These are phyloP conservation scores for Toxotes jaculatrix DNA, from an alignment of 2,113 vertebrate species.

Conservation along the genomic window DNA sequence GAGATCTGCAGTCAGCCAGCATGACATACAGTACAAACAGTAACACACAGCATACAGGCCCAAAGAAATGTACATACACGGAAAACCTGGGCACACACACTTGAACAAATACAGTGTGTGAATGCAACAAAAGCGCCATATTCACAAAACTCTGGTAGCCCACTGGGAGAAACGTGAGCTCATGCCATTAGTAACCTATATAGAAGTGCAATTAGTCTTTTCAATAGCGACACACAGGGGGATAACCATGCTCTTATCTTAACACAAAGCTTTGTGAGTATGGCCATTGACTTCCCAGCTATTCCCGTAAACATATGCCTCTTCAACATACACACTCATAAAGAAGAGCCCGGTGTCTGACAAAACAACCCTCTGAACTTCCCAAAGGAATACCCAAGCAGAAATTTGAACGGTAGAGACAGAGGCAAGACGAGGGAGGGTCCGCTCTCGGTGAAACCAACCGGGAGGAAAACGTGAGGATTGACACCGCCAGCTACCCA, in stretches of 20 bases:
- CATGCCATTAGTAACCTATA: constrained; percentile 75
- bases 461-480: constrained; percentile 58
- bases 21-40: constrained; percentile 32
- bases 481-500: constrained; percentile 55
- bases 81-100: constrained; percentile 33
- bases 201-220: constrained; percentile 60
- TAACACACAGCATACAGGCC: constrained; percentile 30
- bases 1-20: constrained; percentile 37
- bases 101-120: constrained; percentile 46
- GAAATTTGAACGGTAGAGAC: constrained; percentile 54
- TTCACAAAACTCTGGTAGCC: constrained; percentile 61
- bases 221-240: constrained; percentile 66
- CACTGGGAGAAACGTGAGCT: constrained; percentile 51
- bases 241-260: constrained; percentile 69
- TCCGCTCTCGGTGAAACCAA: constrained; percentile 49
- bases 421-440: constrained; percentile 38
- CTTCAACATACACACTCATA: constrained; percentile 44
- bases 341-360: constrained; percentile 50
- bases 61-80: constrained; percentile 45
- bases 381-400: constrained; percentile 49
- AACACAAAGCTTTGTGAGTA: constrained; percentile 72
- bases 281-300: constrained; percentile 46
- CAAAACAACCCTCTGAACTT: constrained; percentile 58
- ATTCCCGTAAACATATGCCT: constrained; percentile 32
- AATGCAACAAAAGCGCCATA: constrained; percentile 56